Evolutionary conservation across 1,140 invertebrate genomes (phyloP), one percentile per base, ranked within the genome.

Genomic region (Helicoverpa armigera): DNA sequence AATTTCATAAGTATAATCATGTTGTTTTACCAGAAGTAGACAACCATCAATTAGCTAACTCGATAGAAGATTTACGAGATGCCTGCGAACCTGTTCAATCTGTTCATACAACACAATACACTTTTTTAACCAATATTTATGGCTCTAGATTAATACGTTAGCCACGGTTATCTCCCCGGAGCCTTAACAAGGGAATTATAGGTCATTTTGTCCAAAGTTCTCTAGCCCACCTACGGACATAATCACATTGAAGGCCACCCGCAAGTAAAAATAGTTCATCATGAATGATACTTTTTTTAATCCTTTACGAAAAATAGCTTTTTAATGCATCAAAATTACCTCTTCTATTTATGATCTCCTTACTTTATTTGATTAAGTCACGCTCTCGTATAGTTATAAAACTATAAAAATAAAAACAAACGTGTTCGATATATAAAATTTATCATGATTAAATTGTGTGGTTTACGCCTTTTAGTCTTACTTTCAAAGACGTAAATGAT

Each of bases 101-200:
- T 13, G 82, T 82, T 75, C 67, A 54, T 61, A 58, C 43, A 54
- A 51, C n/a, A 51, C 18, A 65, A 75, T 80, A 72, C 18, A 12
- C 7, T 80, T 85, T 88, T 88, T 86, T 79, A 16, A 81, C 75
- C 78, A 79, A 86, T 87, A 91, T 91, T 91, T 90, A 93, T 89
- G 86, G 74, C 82, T 80, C 69, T 81, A 89, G 86, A 94, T 92
- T 91, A 92, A 90, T 92, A 90, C 85, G 89, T 91, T 88, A 89
- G 78, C 67, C 63, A 70, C 72, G 83, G 83, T 87, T 90, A 91
- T 90, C 88, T 90, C 84, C 83, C 82, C 61, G 60, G 81, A 85
- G 86, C 86, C 78, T 88, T 89, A 94, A 92, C 91, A 91, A 93
- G 91, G 86, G 83, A 91, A 94, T 94, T 93, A 93, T 87, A 87